Conservation (phyloP, 1,140 invertebrate genomes). For the Pollicipes pollicipes region DNA sequence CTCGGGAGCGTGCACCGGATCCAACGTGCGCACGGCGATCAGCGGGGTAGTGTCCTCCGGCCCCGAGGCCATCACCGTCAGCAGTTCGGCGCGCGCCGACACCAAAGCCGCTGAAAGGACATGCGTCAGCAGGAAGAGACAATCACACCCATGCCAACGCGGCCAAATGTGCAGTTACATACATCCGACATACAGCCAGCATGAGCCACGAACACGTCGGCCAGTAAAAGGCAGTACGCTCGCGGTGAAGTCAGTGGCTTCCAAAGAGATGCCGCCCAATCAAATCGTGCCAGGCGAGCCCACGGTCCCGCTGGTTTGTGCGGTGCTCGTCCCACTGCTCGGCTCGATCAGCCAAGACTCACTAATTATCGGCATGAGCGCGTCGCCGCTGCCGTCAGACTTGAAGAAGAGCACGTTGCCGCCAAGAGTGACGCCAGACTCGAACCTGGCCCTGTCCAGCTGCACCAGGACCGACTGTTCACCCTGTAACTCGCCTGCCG, state of each 20-base stretch:
- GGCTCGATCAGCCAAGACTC: no score
- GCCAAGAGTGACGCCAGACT: conserved; percentile 18
- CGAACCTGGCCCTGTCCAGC: conserved; percentile 18
- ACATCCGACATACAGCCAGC: no score
- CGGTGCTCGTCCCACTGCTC: no score
- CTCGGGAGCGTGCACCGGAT: not conserved
- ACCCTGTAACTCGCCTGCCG: conserved; percentile 17
- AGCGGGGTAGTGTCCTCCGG: not conserved
- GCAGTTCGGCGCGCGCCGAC: not conserved
- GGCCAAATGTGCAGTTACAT: no score
- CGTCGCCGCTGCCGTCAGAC: conserved; percentile 10
- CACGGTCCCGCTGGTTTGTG: no score
- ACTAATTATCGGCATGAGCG: conserved; percentile 1
- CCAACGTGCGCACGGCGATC: not conserved
- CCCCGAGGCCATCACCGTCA: not conserved
- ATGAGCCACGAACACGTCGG: no score
- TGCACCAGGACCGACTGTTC: conserved; percentile 17
- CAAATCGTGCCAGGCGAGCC: no score
- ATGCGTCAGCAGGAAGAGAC: no score
- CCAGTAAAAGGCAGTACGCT: no score
- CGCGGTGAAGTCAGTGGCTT: no score
- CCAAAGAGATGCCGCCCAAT: no score
- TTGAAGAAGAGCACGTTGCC: conserved; percentile 21
- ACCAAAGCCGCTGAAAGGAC: not conserved
- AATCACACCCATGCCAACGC: no score